A percentile compares a stretch with the other conserved stretches of the same genome.
Conservation (phyloP, 2,113 vertebrate species). For the Hymenochirus boettgeri region DNA sequence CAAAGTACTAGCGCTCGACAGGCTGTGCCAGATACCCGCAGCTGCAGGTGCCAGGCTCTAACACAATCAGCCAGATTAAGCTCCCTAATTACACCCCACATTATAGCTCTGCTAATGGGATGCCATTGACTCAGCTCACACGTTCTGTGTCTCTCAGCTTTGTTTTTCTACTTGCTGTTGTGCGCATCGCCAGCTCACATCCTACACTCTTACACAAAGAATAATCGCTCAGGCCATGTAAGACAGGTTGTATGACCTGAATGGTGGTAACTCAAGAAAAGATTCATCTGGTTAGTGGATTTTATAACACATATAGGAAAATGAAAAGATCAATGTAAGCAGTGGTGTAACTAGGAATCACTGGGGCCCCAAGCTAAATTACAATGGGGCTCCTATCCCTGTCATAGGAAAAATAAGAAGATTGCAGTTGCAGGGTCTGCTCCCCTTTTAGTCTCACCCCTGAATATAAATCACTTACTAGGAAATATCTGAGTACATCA, state of each 20-base stretch:
- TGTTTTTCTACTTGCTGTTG: constrained; percentile 35
- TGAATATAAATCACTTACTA: no score
- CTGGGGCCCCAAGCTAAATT: no score
- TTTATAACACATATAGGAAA: no score
- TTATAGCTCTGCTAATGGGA: constrained; percentile 42
- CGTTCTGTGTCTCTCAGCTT: constrained; percentile 23
- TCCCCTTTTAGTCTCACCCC: no score
- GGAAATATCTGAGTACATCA: no score
- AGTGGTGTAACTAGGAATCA: no score
- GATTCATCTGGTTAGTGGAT: no score
- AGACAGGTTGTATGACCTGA: constrained; percentile 8
- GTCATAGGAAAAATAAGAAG: no score
- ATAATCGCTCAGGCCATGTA: constrained; percentile 9
- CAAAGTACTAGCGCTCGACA: constrained; percentile 50
- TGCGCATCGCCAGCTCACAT: constrained; percentile 26
- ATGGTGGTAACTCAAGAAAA: background rate
- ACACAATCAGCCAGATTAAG: constrained; percentile 48
- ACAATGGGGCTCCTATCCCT: no score
- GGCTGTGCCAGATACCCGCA: constrained; percentile 35
- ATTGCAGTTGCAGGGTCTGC: no score
- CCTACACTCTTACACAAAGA: constrained; percentile 28
- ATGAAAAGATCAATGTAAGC: no score
- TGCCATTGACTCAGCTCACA: constrained; percentile 37
- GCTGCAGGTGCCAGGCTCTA: constrained; percentile 50
- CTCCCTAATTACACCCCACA: constrained; percentile 39